These are phyloP conservation scores for Herpailurus yagouaroundi DNA, from an alignment of 2,113 vertebrate species.

Conservation along the genomic window DNA sequence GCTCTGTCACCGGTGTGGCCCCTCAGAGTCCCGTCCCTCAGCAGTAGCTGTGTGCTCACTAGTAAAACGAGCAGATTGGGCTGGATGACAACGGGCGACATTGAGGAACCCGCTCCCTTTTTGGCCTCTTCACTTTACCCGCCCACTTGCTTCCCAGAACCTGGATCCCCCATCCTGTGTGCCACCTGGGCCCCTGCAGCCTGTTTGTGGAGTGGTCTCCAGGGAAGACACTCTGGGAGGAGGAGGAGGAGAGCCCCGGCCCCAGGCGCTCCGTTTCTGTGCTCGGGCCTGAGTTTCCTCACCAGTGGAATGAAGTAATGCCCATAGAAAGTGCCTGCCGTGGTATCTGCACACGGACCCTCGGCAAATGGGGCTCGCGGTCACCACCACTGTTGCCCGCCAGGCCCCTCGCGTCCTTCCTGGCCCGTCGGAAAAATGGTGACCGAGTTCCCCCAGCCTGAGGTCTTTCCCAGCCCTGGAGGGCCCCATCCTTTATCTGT, in stretches of 20 bases:
- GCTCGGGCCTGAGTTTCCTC: not conserved
- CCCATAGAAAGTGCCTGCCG: rapidly evolving
- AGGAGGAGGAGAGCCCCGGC: rapidly evolving
- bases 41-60: not conserved
- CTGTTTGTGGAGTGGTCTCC: not conserved
- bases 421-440: not conserved
- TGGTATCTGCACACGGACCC: rapidly evolving
- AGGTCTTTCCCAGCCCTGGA: not conserved
- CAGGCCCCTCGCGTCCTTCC: no score
- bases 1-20: not conserved
- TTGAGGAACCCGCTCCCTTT: not conserved
- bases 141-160: not conserved
- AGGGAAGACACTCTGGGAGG: not conserved
- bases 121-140: not conserved
- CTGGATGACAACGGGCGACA: rapidly evolving
- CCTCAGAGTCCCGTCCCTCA: not conserved
- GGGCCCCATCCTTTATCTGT: not conserved
- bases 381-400: not conserved
- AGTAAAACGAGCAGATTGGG: rapidly evolving
- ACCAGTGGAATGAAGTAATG: not conserved
- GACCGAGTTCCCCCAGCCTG: not conserved
- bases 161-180: rapidly evolving
- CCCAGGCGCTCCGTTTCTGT: not conserved
- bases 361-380: rapidly evolving
- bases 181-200: not conserved